Conservation (phyloP, 1,140 invertebrate genomes). For the Camponotus vicinus region DNA sequence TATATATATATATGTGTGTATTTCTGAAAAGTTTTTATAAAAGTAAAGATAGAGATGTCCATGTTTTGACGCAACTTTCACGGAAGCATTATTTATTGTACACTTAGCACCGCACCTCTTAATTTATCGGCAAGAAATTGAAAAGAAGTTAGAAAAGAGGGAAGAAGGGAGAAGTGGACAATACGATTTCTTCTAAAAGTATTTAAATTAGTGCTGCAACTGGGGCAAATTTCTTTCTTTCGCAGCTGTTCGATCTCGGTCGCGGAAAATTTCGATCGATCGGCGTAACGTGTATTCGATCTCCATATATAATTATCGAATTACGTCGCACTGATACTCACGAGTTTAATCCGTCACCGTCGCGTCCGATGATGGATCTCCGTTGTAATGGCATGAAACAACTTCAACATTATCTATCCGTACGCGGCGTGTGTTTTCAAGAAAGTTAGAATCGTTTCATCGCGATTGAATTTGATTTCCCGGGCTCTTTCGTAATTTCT, state of each 20-base stretch:
- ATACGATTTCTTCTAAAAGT: conserved; percentile 15
- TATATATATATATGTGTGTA: too few relatives aligned
- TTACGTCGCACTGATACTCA: conserved; percentile 3
- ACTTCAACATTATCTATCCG: background rate
- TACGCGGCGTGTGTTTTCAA: background rate
- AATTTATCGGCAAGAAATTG: conserved; percentile 48
- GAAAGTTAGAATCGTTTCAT: background rate
- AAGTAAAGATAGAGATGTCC: background rate
- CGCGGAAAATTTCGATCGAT: background rate
- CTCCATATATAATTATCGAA: conserved; percentile 18
- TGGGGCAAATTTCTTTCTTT: conserved; percentile 1
- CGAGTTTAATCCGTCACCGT: conserved; percentile 41
- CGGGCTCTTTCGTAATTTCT: conserved; percentile 8
- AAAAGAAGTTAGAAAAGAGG: conserved; percentile 14
- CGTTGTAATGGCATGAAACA: background rate
- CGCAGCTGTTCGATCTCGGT: background rate
- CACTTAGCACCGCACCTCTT: conserved; percentile 1
- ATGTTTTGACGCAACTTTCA: conserved; percentile 22
- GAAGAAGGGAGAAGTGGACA: background rate
- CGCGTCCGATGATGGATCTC: conserved; percentile 39
- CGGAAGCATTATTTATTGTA: conserved; percentile 27
- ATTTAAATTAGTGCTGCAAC: conserved; percentile 39
- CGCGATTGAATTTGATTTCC: background rate
- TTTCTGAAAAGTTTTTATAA: conserved; percentile 1
- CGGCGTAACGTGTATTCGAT: background rate